phyloP scores from a whole-genome alignment of 2,113 vertebrate genomes.

The Pithys albifrons region DNA sequence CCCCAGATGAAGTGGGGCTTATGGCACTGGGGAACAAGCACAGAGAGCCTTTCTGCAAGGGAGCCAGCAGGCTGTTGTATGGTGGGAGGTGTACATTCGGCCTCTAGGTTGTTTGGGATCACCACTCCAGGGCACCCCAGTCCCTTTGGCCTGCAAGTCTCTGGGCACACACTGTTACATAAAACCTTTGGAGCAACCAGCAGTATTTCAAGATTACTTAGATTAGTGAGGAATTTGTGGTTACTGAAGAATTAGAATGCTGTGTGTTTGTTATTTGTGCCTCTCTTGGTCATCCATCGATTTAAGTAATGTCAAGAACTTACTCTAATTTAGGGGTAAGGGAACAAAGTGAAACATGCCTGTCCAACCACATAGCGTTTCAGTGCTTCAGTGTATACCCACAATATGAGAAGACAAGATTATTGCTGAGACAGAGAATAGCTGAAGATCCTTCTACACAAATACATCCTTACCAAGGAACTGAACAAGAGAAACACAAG shows the following conservation, averaged over 20 bases:
- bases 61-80: background rate
- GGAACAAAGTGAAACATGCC: background rate
- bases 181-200: background rate
- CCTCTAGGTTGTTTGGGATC: background rate
- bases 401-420: background rate
- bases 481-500: background rate
- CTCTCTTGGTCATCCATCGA: background rate
- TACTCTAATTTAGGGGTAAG: background rate
- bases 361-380: background rate
- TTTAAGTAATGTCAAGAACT: background rate
- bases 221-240: background rate
- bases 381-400: background rate
- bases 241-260: background rate
- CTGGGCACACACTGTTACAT: background rate
- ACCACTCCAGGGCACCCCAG: background rate
- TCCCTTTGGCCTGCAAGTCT: background rate
- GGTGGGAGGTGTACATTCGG: rapidly evolving
- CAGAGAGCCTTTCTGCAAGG: rapidly evolving
- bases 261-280: background rate
- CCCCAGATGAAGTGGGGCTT: background rate
- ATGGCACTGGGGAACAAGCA: rapidly evolving
- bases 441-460: background rate
- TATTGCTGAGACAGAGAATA: background rate
- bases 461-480: background rate
- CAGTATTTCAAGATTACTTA: background rate